Evolutionary conservation across 2,113 vertebrate species (phyloP).

Genomic region (Ochotona curzoniae): DNA sequence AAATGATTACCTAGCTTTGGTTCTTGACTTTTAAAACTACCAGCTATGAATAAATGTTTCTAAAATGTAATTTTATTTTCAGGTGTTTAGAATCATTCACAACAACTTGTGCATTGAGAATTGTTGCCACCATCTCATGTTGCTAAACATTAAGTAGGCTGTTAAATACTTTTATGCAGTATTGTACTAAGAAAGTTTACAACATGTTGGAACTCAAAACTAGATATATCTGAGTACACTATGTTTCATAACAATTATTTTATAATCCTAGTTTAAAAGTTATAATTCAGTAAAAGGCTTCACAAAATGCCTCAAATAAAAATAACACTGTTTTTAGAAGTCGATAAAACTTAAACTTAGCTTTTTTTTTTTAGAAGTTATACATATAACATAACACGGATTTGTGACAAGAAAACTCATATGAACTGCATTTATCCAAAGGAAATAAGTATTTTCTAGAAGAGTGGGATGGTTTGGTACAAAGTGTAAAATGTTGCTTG

Average conservation of each 20-base stretch:
- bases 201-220: not conserved
- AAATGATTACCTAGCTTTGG: not conserved
- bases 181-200: constrained; percentile 7
- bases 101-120: constrained; percentile 15
- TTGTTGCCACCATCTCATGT: not conserved
- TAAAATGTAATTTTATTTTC: constrained; percentile 29
- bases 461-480: too few species aligned
- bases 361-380: constrained; percentile 32
- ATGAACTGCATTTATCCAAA: not conserved
- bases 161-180: constrained; percentile 42
- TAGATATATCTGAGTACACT: not conserved
- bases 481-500: too few species aligned
- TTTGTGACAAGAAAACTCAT: not conserved
- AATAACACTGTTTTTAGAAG: not conserved
- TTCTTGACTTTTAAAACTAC: not conserved
- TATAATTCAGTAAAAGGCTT: not conserved
- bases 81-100: constrained; percentile 42
- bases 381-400: not conserved
- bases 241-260: constrained; percentile 23
- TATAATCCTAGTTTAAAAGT: constrained; percentile 28
- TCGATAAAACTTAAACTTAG: not conserved
- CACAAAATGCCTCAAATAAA: not conserved
- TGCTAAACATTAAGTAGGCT: constrained; percentile 23
- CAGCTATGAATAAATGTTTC: constrained; percentile 58
- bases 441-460: not conserved